These are phyloP conservation scores for Campylomormyrus numenius DNA, from an alignment of 2,113 vertebrate species.

Conservation along the genomic window DNA sequence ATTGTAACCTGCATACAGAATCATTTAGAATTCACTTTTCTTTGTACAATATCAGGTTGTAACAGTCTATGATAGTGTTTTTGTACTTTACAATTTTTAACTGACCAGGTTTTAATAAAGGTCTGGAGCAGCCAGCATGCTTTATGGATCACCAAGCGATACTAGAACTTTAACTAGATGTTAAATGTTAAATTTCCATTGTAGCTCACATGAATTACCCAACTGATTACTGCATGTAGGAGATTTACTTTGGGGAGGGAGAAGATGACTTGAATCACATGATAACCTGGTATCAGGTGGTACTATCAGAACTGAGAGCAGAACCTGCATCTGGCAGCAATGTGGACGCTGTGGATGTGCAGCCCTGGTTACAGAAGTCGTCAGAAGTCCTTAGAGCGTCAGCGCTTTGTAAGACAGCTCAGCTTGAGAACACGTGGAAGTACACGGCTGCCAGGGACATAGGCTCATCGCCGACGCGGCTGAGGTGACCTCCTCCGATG, in stretches of 20 bases:
- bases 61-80: neutral
- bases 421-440: neutral
- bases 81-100: neutral
- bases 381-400: neutral
- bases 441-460: neutral
- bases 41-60: neutral
- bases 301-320: neutral
- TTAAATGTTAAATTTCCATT: neutral
- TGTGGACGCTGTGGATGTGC: neutral
- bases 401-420: neutral
- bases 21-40: neutral
- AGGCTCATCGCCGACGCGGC: neutral
- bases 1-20: neutral
- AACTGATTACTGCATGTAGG: neutral
- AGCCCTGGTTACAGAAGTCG: neutral
- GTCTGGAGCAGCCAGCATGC: neutral
- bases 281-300: neutral
- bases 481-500: neutral
- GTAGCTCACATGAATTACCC: neutral
- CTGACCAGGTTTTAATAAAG: neutral
- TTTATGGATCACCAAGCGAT: neutral
- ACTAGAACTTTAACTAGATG: neutral
- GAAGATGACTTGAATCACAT: neutral
- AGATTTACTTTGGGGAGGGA: neutral
- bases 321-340: neutral